Conservation (phyloP, 1,140 invertebrate species). For the Sesamia nonagrioides region DNA sequence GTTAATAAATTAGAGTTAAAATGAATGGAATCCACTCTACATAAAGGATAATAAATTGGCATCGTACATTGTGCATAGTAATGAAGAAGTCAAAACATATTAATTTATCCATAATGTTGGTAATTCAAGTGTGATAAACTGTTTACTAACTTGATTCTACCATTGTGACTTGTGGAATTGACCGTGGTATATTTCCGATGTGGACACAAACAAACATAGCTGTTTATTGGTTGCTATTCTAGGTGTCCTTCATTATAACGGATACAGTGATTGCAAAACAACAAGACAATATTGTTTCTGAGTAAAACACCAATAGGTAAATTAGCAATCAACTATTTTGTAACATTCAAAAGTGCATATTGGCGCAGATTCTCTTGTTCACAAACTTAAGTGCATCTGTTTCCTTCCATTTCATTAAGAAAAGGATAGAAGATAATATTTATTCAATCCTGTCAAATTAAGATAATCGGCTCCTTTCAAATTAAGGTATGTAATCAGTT, state of each 20-base stretch:
- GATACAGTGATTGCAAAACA: neutral
- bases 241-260: neutral
- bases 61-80: too few species aligned
- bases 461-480: too few species aligned
- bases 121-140: neutral
- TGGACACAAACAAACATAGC: neutral
- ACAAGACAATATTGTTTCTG: neutral
- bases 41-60: too few species aligned
- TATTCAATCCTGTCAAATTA: too few species aligned
- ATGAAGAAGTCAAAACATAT: neutral
- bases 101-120: neutral
- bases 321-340: too few species aligned
- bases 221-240: neutral
- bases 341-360: too few species aligned
- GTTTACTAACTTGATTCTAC: constrained; percentile 20
- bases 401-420: too few species aligned
- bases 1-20: neutral
- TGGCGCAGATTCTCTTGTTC: too few species aligned
- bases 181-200: constrained; percentile 16
- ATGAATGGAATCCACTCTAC: neutral
- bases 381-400: too few species aligned
- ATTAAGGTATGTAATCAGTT: too few species aligned
- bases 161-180: neutral
- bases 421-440: too few species aligned
- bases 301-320: neutral